A percentile compares a stretch with the other conserved stretches of the same genome.
Evolutionary conservation across 2,797 vertebrate species (phyloP).

Genomic region (Thalassophryne amazonica): DNA sequence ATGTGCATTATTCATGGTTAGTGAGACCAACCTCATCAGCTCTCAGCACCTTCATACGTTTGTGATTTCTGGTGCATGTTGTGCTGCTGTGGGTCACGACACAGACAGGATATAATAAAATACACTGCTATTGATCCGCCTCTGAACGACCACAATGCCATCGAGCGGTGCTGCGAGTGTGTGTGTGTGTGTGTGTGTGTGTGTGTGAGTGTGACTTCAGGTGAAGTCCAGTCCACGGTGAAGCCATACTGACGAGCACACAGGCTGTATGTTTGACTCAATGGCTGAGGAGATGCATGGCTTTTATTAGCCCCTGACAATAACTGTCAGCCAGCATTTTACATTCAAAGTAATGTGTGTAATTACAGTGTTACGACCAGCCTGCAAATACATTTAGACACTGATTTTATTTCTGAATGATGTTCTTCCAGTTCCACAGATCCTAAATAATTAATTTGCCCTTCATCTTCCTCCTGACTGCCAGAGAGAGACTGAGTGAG

Average conservation of each 20-base stretch:
- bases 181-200: no score
- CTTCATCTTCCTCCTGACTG: constrained; percentile 39
- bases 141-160: background rate
- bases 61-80: background rate
- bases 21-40: background rate
- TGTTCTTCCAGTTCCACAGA: constrained; percentile 59
- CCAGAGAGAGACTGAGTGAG: constrained; percentile 8
- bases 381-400: constrained; percentile 67
- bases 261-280: constrained; percentile 22
- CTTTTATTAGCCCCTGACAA: constrained; percentile 61
- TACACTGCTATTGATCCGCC: background rate
- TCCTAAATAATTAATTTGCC: constrained; percentile 69
- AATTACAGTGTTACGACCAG: constrained; percentile 63
- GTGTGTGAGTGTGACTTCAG: background rate
- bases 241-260: constrained; percentile 25
- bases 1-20: constrained; percentile 5
- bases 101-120: background rate
- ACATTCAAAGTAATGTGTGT: constrained; percentile 68
- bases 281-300: constrained; percentile 44
- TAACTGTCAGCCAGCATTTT: constrained; percentile 65
- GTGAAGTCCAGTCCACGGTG: background rate
- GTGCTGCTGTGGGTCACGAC: background rate
- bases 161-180: background rate
- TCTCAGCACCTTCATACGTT: background rate
- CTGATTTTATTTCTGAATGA: constrained; percentile 58